Evolutionary conservation across 2,888 invertebrate species (phyloP), one percentile per base, ranked within the genome.

Genomic region (Homarus gammarus): DNA sequence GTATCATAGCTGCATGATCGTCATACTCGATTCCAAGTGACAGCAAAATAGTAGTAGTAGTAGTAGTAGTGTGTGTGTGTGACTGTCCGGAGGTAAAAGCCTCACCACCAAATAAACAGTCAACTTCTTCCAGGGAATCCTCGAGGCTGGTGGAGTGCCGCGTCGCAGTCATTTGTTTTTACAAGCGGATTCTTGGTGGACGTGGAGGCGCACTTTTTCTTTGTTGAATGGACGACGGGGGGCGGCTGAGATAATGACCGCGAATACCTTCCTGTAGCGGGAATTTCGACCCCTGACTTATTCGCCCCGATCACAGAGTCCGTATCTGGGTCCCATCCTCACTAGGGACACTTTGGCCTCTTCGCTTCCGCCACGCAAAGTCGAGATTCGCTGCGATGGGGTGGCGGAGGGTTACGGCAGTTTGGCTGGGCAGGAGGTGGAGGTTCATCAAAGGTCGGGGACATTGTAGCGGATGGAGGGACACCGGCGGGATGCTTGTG

Each of bases 261-360:
- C n/a, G 79, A 79, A 79, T 79, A 61, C 79, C 79, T 79, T 79
- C 79, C 79, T 22, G 79, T 56, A 36, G 79, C 79, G 36, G 61
- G 79, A 79, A 79, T 79, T 61, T 79, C 79, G 36, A 79, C n/a
- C 61, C 79, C 79, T 79, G 79, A 79, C 79, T 79, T 79, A 79
- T 79, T 36, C 38, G 33, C 22, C 38, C 44, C 31, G 10, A 12
- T n/a, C 61, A 5, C 18, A 22, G 61, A 36, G 56, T 22, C 36
- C n/a, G 36, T 3, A n/a, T 33, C n/a, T 2, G 8, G 6, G 8
- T n/a, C n/a, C n/a, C 10, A 31, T 10, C 3, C n/a, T 27, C 27
- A n/a, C 27, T 27, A 5, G 27, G 5, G 27, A 22, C 6, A 64
- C 12, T 27, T 8, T 8, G 27, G 64, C 64, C 27, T 27, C 64